These are phyloP conservation scores for Trachurus trachurus DNA, from an alignment of 2,797 vertebrate genomes.

Conservation along the genomic window DNA sequence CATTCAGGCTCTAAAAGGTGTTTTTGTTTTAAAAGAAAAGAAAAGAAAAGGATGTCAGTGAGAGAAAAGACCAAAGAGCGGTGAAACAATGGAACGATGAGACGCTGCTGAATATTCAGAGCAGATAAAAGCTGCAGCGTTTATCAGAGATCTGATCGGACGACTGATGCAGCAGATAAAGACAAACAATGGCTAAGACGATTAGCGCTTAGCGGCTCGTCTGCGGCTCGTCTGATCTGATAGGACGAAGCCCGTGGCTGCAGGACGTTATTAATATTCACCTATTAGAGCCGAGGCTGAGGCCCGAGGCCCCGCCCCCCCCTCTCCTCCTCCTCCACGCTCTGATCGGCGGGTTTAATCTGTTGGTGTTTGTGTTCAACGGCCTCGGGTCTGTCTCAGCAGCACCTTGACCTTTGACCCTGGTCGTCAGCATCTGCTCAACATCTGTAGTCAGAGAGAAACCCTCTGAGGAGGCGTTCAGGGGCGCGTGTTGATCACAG, in stretches of 20 bases:
- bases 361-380: background rate
- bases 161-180: constrained; percentile 38
- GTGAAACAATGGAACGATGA: too few species aligned
- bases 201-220: constrained; percentile 20
- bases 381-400: background rate
- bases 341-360: background rate
- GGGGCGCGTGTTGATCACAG: too few species aligned
- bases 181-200: constrained; percentile 26
- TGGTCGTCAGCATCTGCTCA: background rate
- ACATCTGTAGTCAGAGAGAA: too few species aligned
- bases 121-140: background rate
- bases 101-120: background rate
- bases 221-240: constrained; percentile 1
- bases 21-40: too few species aligned
- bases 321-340: background rate
- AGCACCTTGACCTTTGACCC: constrained; percentile 26
- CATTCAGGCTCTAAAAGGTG: too few species aligned
- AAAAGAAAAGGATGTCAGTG: too few species aligned
- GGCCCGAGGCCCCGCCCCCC: background rate
- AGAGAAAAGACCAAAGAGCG: too few species aligned
- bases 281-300: background rate
- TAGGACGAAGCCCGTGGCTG: constrained; percentile 13
- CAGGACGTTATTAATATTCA: background rate
- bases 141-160: constrained; percentile 17
- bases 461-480: too few species aligned